A percentile compares a stretch with the other conserved stretches of the same genome.
Evolutionary conservation across 2,797 vertebrate genomes (phyloP).

Genomic region (Linurgus olivaceus): DNA sequence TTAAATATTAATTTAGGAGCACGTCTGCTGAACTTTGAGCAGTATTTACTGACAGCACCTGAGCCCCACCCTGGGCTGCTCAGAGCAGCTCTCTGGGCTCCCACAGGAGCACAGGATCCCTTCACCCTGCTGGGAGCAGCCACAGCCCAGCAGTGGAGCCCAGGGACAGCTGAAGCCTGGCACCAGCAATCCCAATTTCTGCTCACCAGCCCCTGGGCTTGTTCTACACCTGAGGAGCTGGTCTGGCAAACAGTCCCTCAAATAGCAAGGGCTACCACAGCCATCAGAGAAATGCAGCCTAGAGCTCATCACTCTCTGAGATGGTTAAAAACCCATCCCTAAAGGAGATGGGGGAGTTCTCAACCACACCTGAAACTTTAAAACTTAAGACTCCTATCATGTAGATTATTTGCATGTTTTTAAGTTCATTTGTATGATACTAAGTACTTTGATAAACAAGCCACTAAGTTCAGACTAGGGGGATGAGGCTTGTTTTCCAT

Average conservation of each 20-base stretch:
- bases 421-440: neutral
- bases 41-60: neutral
- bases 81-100: neutral
- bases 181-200: neutral
- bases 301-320: neutral
- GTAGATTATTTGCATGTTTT: accelerated
- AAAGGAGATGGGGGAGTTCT: neutral
- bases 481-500: neutral
- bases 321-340: accelerated
- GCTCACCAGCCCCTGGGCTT: accelerated
- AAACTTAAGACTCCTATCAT: neutral
- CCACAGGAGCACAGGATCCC: neutral
- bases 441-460: neutral
- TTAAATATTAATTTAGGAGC: constrained; percentile 79
- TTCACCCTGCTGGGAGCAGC: neutral
- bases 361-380: neutral
- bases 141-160: accelerated
- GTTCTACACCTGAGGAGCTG: neutral
- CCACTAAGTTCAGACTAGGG: neutral
- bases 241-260: neutral
- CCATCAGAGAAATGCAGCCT: neutral
- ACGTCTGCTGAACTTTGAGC: constrained; percentile 66
- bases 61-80: neutral
- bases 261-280: neutral
- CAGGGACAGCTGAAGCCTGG: neutral